phyloP scores from a whole-genome alignment of 2,113 vertebrate genomes.

The Glaucomys volans region DNA sequence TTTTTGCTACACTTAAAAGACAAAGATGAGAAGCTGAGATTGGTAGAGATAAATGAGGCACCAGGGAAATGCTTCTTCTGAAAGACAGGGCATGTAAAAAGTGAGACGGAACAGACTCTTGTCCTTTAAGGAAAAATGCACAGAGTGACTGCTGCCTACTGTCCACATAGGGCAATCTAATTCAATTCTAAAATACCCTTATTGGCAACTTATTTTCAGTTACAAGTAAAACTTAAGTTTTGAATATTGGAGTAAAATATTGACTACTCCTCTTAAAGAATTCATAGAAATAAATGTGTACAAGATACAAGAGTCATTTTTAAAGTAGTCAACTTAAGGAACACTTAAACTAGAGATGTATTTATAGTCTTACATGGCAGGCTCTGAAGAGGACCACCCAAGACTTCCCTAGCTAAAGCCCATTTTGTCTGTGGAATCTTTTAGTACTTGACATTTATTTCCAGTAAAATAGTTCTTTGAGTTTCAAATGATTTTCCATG shows the following conservation, averaged over 20 bases:
- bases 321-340: not conserved
- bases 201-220: not conserved
- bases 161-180: not conserved
- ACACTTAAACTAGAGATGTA: not conserved
- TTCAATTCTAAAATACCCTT: not conserved
- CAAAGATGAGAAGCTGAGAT: not conserved
- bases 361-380: not conserved
- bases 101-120: not conserved
- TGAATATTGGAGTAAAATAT: not conserved
- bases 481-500: conserved; percentile 17
- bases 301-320: not conserved
- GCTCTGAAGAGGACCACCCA: not conserved
- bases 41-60: not conserved
- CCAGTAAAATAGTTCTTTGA: conserved; percentile 15
- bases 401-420: not conserved
- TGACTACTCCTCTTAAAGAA: not conserved
- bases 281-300: not conserved
- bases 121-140: not conserved
- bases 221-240: not conserved
- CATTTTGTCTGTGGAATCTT: not conserved
- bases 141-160: not conserved
- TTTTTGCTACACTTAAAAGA: not conserved
- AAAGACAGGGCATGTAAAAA: not conserved
- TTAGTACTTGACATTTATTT: not conserved
- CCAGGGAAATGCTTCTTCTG: not conserved